These are phyloP conservation scores for Excalfactoria chinensis DNA, from an alignment of 2,113 vertebrate species.

Conservation along the genomic window DNA sequence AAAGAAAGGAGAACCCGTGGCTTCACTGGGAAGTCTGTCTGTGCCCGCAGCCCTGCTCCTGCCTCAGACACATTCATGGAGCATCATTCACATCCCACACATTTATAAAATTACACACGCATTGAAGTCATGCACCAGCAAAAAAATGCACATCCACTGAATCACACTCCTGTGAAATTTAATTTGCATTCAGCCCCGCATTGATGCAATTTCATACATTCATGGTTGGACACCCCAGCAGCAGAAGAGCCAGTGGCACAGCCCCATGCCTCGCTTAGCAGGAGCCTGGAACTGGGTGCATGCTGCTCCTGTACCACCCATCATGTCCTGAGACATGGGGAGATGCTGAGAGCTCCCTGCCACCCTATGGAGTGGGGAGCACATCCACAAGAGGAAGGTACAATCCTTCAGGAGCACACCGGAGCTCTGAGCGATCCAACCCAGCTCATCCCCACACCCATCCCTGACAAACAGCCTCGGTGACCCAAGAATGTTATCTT, in stretches of 20 bases:
- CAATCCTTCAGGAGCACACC: neutral
- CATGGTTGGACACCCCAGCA: fast-evolving
- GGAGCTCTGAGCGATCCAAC: neutral
- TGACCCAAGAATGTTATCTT: slow-evolving; percentile 75
- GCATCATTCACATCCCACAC: neutral
- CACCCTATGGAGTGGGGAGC: neutral
- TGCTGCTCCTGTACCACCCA: fast-evolving
- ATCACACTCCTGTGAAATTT: neutral
- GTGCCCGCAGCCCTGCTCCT: neutral
- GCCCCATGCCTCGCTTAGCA: too few species aligned
- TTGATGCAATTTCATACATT: neutral
- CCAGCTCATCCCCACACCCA: neutral
- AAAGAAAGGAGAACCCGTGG: neutral
- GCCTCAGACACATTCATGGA: neutral
- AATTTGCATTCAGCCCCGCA: neutral
- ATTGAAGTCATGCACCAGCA: neutral
- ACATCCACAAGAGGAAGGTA: fast-evolving
- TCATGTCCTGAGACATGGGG: neutral
- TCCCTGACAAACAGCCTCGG: slow-evolving; percentile 60
- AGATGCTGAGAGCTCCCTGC: fast-evolving
- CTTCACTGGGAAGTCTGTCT: neutral
- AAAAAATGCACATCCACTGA: neutral
- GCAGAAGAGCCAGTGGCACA: fast-evolving
- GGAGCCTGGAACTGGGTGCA: fast-evolving
- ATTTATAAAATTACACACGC: neutral